Evolutionary conservation across 2,113 vertebrate genomes (phyloP).

Genomic region (Dermatemys mawii): DNA sequence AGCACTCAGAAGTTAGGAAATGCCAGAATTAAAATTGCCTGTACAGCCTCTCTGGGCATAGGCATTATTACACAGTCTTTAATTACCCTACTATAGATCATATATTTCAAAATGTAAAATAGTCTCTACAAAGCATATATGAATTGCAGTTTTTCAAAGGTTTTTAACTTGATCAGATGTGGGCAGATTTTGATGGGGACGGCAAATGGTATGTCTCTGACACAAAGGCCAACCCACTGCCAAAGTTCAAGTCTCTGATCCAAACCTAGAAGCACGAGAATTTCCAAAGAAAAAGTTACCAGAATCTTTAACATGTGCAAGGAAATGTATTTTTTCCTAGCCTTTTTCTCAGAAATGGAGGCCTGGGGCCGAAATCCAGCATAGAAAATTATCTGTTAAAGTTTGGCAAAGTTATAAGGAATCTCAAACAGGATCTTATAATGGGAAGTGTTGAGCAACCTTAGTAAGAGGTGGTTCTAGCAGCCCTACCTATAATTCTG

Average conservation of each 20-base stretch:
- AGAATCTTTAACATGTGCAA: background rate
- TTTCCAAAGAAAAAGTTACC: background rate
- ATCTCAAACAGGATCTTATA: conserved; percentile 11
- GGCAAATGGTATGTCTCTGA: background rate
- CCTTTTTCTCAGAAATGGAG: conserved; percentile 8
- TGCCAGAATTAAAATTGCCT: fast-evolving
- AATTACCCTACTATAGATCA: background rate
- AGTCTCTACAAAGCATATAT: background rate
- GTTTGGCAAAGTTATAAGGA: conserved; percentile 6
- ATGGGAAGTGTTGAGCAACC: conserved; percentile 19
- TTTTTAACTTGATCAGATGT: background rate
- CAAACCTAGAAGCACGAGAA: background rate
- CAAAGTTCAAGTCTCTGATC: background rate
- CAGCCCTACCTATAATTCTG: background rate
- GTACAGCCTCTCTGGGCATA: background rate
- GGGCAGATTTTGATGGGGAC: background rate
- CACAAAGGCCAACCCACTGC: background rate
- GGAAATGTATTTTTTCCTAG: background rate
- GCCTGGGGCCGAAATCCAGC: conserved; percentile 21
- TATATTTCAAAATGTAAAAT: background rate
- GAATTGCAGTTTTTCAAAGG: background rate
- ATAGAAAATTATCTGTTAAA: background rate
- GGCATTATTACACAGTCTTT: background rate
- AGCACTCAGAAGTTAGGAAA: background rate
- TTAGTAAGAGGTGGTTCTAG: conserved; percentile 14